A percentile compares a stretch with the other conserved stretches of the same genome.
phyloP scores from a whole-genome alignment of 2,888 invertebrate genomes.

The Eupeodes latifasciatus region DNA sequence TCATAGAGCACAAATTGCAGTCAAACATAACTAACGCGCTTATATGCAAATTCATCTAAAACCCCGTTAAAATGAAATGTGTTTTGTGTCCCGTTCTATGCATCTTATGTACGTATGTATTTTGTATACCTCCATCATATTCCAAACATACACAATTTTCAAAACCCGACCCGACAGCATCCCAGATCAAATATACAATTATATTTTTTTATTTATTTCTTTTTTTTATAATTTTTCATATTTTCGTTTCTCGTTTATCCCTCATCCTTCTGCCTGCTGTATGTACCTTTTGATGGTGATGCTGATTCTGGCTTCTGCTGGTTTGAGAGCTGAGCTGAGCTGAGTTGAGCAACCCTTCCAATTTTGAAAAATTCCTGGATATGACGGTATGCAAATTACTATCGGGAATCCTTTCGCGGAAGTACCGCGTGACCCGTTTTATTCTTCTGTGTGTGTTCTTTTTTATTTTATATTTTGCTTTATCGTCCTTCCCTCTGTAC shows the following conservation, averaged over 20 bases:
- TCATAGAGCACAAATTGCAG: constrained; percentile 71
- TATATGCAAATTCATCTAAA: constrained; percentile 75
- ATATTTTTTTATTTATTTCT: constrained; percentile 33
- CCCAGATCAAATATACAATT: constrained; percentile 21
- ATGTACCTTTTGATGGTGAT: neutral
- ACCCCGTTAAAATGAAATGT: constrained; percentile 59
- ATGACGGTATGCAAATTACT: constrained; percentile 76
- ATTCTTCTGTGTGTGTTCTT: constrained; percentile 15
- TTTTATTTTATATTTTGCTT: constrained; percentile 28
- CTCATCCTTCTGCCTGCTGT: neutral
- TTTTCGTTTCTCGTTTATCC: constrained; percentile 43
- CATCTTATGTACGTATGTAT: neutral
- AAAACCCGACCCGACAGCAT: constrained; percentile 3
- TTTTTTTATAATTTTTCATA: constrained; percentile 71
- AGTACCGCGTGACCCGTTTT: constrained; percentile 75
- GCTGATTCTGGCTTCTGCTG: neutral
- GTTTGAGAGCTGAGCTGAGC: neutral
- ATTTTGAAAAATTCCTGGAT: constrained; percentile 69
- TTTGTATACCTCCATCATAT: neutral
- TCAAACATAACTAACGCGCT: constrained; percentile 76
- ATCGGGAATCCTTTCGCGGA: constrained; percentile 76
- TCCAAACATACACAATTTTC: neutral
- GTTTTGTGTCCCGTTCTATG: neutral
- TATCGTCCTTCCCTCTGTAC: constrained; percentile 7
- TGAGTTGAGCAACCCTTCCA: constrained; percentile 52